Evolutionary conservation across 2,113 vertebrate species (phyloP).

Genomic region (Thunnus maccoyii): DNA sequence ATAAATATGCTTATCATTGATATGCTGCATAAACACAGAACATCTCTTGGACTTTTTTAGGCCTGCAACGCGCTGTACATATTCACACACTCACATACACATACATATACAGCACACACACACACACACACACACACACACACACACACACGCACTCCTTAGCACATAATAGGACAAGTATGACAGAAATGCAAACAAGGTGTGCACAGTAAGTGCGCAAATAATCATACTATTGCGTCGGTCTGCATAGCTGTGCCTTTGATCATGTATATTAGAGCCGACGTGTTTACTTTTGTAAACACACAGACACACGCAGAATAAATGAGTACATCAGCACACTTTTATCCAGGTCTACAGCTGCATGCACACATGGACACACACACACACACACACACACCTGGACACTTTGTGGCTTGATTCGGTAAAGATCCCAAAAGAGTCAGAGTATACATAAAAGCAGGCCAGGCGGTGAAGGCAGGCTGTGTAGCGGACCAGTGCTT

Average conservation of each 20-base stretch:
- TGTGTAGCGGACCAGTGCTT: conserved; percentile 85
- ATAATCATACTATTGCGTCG: not conserved
- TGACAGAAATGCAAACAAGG: conserved; percentile 28
- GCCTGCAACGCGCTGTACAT: not conserved
- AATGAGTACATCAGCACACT: conserved; percentile 20
- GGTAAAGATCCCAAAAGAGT: conserved; percentile 64
- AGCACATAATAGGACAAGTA: not conserved
- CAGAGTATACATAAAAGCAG: conserved; percentile 75
- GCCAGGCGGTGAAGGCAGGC: conserved; percentile 59
- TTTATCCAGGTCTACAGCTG: conserved; percentile 22
- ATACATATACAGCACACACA: not conserved
- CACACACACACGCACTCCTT: not conserved
- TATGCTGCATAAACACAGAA: not conserved
- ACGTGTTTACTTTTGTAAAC: conserved; percentile 11
- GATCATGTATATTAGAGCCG: not conserved
- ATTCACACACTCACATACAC: not conserved
- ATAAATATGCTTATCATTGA: not conserved
- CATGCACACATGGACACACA: conserved; percentile 31
- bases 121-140: not conserved
- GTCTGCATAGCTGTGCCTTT: conserved; percentile 3
- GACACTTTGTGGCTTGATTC: conserved; percentile 41
- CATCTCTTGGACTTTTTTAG: not conserved
- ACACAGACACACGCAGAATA: not conserved
- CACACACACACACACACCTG: conserved; percentile 51
- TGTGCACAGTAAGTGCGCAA: conserved; percentile 1